These are phyloP conservation scores for Eonycteris spelaea DNA, from an alignment of 2,113 vertebrate species.

Conservation along the genomic window DNA sequence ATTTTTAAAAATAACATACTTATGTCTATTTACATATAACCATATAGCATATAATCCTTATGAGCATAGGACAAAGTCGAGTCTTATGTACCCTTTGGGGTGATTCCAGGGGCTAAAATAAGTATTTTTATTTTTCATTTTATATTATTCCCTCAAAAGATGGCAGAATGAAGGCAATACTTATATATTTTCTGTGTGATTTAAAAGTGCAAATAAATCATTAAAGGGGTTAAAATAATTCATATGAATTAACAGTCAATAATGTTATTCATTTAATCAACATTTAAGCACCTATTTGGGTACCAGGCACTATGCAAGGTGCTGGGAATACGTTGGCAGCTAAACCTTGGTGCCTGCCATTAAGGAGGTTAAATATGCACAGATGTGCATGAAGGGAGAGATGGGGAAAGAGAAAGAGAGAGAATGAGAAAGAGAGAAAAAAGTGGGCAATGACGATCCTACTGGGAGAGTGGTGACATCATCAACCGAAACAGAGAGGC, in stretches of 20 bases:
- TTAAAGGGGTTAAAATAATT: not conserved
- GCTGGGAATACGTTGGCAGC: not conserved
- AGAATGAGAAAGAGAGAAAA: not conserved
- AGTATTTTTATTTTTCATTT: not conserved
- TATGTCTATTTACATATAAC: not conserved
- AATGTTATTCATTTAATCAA: not conserved
- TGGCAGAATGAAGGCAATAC: not conserved
- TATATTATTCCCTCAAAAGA: not conserved
- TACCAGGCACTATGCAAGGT: not conserved
- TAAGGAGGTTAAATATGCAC: not conserved
- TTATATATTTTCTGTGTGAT: not conserved
- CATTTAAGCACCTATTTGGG: not conserved
- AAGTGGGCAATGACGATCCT: not conserved
- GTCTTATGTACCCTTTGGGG: not conserved
- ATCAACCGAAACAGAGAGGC: not conserved
- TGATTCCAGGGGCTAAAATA: not conserved
- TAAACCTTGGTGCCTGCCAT: not conserved
- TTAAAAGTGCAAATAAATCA: slow-evolving; percentile 6
- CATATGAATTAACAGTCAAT: not conserved
- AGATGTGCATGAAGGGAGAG: no score
- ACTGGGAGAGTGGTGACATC: not conserved
- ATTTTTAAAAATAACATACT: not conserved
- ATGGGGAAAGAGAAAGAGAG: not conserved
- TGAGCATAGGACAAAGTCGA: not conserved
- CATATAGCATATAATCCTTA: not conserved